Conservation (phyloP, 2,113 vertebrate species). For the Semicossyphus pulcher region DNA sequence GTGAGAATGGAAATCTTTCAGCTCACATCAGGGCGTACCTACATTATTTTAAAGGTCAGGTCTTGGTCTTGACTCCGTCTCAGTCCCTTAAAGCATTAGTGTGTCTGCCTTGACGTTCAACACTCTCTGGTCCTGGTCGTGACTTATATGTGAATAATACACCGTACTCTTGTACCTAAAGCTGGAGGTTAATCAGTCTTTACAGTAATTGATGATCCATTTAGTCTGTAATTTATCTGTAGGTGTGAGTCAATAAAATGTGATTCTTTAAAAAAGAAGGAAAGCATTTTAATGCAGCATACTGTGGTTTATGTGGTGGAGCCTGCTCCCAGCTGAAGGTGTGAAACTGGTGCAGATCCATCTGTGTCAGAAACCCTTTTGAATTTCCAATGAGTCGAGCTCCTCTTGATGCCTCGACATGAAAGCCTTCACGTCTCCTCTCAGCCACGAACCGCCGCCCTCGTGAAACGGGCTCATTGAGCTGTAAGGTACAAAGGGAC, state of each 20-base stretch:
- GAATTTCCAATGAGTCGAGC: slow-evolving; percentile 72
- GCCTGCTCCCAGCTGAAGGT: slow-evolving; percentile 14
- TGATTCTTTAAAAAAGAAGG: not conserved
- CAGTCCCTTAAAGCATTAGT: not conserved
- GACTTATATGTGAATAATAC: not conserved
- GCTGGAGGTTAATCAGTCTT: not conserved
- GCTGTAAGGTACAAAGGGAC: slow-evolving; percentile 66
- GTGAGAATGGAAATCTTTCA: too few relatives aligned
- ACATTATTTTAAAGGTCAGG: too few relatives aligned
- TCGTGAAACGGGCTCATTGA: slow-evolving; percentile 66
- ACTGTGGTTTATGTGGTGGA: slow-evolving; percentile 10
- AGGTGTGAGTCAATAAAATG: not conserved
- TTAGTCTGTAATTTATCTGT: not conserved
- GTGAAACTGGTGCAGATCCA: slow-evolving; percentile 50
- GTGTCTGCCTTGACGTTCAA: not conserved
- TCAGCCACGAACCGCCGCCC: slow-evolving; percentile 48
- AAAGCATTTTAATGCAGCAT: slow-evolving; percentile 3
- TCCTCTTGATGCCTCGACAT: slow-evolving; percentile 77
- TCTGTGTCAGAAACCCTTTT: slow-evolving; percentile 69
- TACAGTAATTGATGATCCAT: not conserved
- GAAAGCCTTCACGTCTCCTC: slow-evolving; percentile 66
- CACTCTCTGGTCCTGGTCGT: not conserved
- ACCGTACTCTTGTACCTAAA: not conserved
- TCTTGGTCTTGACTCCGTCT: not conserved
- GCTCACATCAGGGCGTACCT: too few relatives aligned